Evolutionary conservation across 1,140 invertebrate species (phyloP).

Genomic region (Hyles euphorbiae): DNA sequence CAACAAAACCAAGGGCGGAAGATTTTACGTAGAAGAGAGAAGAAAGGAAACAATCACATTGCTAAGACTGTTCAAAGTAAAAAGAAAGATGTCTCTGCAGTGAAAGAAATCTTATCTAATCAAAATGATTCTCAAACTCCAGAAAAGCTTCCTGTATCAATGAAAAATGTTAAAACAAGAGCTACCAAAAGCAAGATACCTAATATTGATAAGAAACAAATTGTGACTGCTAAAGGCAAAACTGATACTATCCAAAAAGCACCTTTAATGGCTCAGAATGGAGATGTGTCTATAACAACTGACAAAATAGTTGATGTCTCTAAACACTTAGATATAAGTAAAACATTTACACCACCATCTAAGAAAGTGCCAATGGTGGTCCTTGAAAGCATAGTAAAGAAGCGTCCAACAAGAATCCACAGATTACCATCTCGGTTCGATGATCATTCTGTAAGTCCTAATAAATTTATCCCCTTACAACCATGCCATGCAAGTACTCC

Average conservation of each 20-base stretch:
- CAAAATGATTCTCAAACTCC: too few relatives aligned
- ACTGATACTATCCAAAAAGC: too few relatives aligned
- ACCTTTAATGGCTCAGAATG: too few relatives aligned
- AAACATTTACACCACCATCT: constrained; percentile 15
- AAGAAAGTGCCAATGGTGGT: constrained; percentile 29
- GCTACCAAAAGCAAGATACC: background rate
- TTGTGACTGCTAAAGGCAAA: too few relatives aligned
- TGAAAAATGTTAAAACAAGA: background rate
- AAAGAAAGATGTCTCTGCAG: too few relatives aligned
- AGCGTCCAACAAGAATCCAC: constrained; percentile 47
- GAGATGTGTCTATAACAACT: background rate
- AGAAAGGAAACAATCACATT: too few relatives aligned
- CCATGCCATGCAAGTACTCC: constrained; percentile 59
- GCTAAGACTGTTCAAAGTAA: too few relatives aligned
- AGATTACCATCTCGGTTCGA: constrained; percentile 53
- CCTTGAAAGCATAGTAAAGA: constrained; percentile 32
- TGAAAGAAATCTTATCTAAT: too few relatives aligned
- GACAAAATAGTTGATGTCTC: constrained; percentile 9
- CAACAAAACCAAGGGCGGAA: too few relatives aligned
- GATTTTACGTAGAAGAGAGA: too few relatives aligned
- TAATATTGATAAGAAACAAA: too few relatives aligned
- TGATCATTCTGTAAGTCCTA: constrained; percentile 49
- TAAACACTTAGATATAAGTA: too few relatives aligned
- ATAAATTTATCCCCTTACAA: constrained; percentile 43
- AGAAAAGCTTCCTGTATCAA: background rate